Evolutionary conservation across 2,888 invertebrate species (phyloP).

Genomic region (Hypomecis punctinalis): DNA sequence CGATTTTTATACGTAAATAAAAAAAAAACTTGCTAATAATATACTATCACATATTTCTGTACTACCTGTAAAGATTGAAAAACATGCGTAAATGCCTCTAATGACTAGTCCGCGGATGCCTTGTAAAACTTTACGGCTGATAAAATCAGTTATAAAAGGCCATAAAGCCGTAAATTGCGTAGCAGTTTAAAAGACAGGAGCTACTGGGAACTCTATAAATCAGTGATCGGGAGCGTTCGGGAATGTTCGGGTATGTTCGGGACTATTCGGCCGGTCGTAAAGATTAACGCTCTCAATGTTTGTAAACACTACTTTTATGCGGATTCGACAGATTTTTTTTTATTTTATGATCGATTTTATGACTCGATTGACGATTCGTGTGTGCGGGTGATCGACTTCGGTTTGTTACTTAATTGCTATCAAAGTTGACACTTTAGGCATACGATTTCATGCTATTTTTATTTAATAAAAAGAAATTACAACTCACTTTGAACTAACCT

Average conservation of each 20-base stretch:
- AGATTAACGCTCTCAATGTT: conserved; percentile 74
- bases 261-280: conserved; percentile 71
- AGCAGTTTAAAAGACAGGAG: conserved; percentile 75
- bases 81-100: conserved; percentile 44
- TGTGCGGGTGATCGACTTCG: conserved; percentile 20
- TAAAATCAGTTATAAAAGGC: conserved; percentile 83
- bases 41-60: not conserved
- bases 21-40: too few relatives aligned
- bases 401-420: not conserved
- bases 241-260: conserved; percentile 65
- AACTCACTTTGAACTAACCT: too few relatives aligned
- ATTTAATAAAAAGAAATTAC: not conserved
- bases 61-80: conserved; percentile 20
- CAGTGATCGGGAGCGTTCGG: conserved; percentile 63
- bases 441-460: not conserved
- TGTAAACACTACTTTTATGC: conserved; percentile 78
- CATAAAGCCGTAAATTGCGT: conserved; percentile 76
- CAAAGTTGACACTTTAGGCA: not conserved
- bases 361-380: conserved; percentile 45
- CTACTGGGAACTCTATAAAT: conserved; percentile 77
- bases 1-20: too few relatives aligned
- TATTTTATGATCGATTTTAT: conserved; percentile 56
- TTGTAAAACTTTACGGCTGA: conserved; percentile 80
- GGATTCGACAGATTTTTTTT: conserved; percentile 67
- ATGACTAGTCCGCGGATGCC: conserved; percentile 71